These are phyloP conservation scores for Sepioteuthis lessoniana DNA, from an alignment of 2,888 invertebrate genomes.

Conservation along the genomic window DNA sequence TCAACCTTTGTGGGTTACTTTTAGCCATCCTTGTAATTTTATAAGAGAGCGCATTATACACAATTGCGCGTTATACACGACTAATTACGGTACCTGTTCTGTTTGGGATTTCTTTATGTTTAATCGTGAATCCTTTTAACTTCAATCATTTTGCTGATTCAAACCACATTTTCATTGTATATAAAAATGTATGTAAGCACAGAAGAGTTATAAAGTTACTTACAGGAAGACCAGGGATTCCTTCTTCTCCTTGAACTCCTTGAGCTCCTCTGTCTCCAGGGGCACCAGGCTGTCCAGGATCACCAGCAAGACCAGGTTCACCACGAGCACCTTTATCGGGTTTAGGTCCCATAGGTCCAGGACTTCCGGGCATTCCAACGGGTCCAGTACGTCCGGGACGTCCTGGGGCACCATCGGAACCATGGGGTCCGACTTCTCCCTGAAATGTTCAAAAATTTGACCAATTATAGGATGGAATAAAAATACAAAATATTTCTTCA, in stretches of 20 bases:
- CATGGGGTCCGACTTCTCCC: slow-evolving; percentile 79
- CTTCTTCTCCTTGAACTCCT: slow-evolving; percentile 73
- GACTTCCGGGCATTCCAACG: slow-evolving; percentile 60
- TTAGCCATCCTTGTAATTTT: too few relatives aligned
- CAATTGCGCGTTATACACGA: too few relatives aligned
- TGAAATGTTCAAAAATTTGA: slow-evolving; percentile 66
- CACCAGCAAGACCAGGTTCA: slow-evolving; percentile 61
- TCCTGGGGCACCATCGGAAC: slow-evolving; percentile 70
- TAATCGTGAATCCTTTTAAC: too few relatives aligned
- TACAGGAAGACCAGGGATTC: slow-evolving; percentile 61
- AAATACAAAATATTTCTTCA: neutral
- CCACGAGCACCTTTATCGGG: slow-evolving; percentile 61
- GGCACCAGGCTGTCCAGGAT: slow-evolving; percentile 60
- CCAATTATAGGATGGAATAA: neutral
- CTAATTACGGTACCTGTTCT: too few relatives aligned
- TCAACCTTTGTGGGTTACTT: too few relatives aligned
- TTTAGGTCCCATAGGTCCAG: slow-evolving; percentile 61
- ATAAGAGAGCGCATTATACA: too few relatives aligned
- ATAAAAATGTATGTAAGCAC: neutral
- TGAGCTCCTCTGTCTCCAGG: slow-evolving; percentile 61
- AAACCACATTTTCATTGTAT: too few relatives aligned
- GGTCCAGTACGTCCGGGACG: slow-evolving; percentile 65
- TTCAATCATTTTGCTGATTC: too few relatives aligned
- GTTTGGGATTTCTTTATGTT: too few relatives aligned
- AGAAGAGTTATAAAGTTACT: slow-evolving; percentile 49